Percentiles rank a stretch among this genome's conserved stretches.
Evolutionary conservation across 2,888 invertebrate species (phyloP).

Genomic region (Theodoxus fluviatilis): DNA sequence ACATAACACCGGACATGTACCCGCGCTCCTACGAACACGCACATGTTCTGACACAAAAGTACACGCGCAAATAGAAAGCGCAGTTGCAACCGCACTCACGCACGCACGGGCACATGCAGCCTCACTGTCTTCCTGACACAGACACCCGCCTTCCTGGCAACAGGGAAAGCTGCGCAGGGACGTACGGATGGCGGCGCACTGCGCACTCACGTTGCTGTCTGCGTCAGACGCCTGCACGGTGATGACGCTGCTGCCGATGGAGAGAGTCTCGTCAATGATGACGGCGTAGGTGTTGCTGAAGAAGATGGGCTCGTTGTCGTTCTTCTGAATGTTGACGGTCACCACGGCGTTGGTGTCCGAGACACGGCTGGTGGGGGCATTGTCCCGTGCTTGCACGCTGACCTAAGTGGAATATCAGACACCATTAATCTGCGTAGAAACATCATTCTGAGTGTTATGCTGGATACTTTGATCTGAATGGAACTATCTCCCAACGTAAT

Average conservation of each 20-base stretch:
- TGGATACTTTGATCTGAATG: too few relatives aligned
- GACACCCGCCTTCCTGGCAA: neutral
- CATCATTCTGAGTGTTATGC: too few relatives aligned
- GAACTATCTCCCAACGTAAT: too few relatives aligned
- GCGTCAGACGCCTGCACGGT: constrained; percentile 43
- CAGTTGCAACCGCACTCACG: neutral
- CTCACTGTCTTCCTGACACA: neutral
- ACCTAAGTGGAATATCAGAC: constrained; percentile 38
- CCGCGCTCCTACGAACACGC: neutral
- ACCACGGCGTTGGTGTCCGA: constrained; percentile 36
- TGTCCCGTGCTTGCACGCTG: constrained; percentile 38
- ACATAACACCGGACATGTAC: neutral
- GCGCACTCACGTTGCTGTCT: constrained; percentile 34
- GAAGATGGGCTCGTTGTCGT: constrained; percentile 45
- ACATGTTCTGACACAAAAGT: neutral
- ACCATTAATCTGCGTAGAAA: too few relatives aligned
- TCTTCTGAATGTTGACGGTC: constrained; percentile 41
- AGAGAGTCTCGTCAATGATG: constrained; percentile 37
- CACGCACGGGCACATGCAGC: neutral
- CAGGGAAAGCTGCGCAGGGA: neutral
- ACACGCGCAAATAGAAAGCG: too few relatives aligned
- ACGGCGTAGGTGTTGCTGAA: constrained; percentile 41
- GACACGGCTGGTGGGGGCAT: constrained; percentile 34
- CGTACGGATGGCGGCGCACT: neutral
- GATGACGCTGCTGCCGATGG: constrained; percentile 33